Conservation (phyloP, 2,797 vertebrate genomes). For the Silurus aristotelis region DNA sequence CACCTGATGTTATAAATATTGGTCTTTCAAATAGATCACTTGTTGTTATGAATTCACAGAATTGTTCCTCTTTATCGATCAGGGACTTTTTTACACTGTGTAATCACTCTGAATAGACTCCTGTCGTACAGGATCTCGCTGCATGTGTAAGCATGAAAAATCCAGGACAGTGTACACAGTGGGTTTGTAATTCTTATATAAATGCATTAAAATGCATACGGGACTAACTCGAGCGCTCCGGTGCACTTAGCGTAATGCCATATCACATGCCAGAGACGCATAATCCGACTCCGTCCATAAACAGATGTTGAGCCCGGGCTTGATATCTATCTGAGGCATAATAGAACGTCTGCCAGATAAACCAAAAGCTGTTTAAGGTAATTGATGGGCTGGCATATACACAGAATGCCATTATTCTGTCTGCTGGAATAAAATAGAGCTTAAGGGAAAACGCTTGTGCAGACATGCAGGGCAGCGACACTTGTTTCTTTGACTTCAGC, state of each 20-base stretch:
- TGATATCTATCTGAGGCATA: constrained; percentile 25
- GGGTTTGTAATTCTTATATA: constrained; percentile 8
- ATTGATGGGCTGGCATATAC: constrained; percentile 7
- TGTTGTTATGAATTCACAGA: neutral
- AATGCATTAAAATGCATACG: neutral
- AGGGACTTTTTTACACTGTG: neutral
- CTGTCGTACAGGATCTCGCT: constrained; percentile 4
- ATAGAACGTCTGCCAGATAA: constrained; percentile 50
- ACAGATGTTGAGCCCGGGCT: constrained; percentile 32
- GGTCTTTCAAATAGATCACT: neutral
- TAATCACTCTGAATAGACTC: neutral
- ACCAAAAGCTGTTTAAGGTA: constrained; percentile 36
- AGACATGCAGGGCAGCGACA: constrained; percentile 18
- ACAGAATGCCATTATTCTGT: neutral
- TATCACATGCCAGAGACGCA: constrained; percentile 12
- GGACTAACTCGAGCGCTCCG: constrained; percentile 27
- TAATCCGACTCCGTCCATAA: constrained; percentile 35
- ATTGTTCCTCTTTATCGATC: neutral
- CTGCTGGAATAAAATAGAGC: constrained; percentile 1
- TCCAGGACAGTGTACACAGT: constrained; percentile 2
- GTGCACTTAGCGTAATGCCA: neutral
- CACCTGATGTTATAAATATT: too few relatives aligned
- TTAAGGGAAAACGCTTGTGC: constrained; percentile 28
- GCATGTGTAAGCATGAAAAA: neutral
- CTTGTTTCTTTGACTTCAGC: constrained; percentile 4